These are phyloP conservation scores for Columba guinea DNA, from an alignment of 2,797 vertebrate genomes.

Conservation along the genomic window DNA sequence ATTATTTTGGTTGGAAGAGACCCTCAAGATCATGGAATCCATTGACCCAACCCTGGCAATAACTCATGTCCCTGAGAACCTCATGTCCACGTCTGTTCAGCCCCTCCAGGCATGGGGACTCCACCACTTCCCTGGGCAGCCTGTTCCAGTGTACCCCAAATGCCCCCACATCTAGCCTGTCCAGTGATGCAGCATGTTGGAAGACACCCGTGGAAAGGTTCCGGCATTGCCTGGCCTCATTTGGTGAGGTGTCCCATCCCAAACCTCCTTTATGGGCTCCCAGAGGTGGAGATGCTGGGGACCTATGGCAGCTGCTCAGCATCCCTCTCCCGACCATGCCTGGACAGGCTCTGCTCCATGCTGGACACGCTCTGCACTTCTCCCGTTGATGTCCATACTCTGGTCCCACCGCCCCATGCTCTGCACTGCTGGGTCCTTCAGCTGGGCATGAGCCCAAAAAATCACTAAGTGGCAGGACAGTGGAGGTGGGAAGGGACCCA, in stretches of 20 bases:
- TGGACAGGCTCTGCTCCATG: accelerated
- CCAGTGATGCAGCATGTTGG: accelerated
- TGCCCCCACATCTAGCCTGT: accelerated
- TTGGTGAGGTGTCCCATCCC: background rate
- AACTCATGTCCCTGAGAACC: too few relatives aligned
- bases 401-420: background rate
- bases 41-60: too few relatives aligned
- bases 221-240: background rate
- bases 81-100: too few relatives aligned
- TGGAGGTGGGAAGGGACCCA: background rate
- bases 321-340: background rate
- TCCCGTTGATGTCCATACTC: accelerated
- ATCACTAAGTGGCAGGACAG: accelerated
- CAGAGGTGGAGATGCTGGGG: background rate
- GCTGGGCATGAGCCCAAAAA: background rate
- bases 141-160: background rate
- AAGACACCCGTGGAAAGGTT: background rate
- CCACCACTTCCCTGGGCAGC: too few relatives aligned
- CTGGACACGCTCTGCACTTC: background rate
- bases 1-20: too few relatives aligned
- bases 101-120: too few relatives aligned
- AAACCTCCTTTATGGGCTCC: background rate
- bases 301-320: background rate
- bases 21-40: too few relatives aligned
- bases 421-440: background rate